Conservation (phyloP, 2,113 vertebrate species). For the Herpetotheres cachinnans region DNA sequence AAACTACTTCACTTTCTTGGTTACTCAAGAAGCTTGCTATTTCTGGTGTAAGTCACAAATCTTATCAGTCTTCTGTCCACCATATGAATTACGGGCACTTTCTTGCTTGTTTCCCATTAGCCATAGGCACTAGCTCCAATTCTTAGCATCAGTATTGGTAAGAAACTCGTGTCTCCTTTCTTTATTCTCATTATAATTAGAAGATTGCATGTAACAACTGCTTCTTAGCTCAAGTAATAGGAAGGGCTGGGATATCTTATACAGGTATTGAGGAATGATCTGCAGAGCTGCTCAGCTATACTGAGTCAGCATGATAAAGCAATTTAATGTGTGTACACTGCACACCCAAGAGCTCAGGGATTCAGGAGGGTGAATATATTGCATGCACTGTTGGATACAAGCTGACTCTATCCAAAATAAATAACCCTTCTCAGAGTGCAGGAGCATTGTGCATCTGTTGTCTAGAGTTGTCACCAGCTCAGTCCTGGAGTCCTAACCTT, state of each 20-base stretch:
- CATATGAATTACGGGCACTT: not conserved
- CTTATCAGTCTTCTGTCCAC: not conserved
- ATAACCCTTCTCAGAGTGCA: not conserved
- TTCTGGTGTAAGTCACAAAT: not conserved
- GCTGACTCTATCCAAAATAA: not conserved
- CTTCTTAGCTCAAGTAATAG: not conserved
- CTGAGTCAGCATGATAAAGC: not conserved
- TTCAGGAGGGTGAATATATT: not conserved
- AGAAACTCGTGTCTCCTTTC: not conserved
- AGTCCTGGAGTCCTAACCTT: not conserved
- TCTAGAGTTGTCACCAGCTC: not conserved
- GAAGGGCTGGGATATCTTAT: not conserved
- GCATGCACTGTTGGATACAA: not conserved
- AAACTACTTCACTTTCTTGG: not conserved
- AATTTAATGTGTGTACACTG: not conserved
- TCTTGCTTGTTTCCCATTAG: not conserved
- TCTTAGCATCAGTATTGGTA: not conserved
- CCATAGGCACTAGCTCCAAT: not conserved
- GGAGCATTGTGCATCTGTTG: not conserved
- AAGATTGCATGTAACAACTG: not conserved
- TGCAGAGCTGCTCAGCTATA: not conserved
- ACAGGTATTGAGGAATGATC: not conserved
- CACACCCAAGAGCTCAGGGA: not conserved
- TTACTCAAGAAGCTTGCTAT: not conserved
- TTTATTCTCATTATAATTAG: not conserved